Conservation (phyloP, 2,113 vertebrate genomes). For the Pelecanus crispus region DNA sequence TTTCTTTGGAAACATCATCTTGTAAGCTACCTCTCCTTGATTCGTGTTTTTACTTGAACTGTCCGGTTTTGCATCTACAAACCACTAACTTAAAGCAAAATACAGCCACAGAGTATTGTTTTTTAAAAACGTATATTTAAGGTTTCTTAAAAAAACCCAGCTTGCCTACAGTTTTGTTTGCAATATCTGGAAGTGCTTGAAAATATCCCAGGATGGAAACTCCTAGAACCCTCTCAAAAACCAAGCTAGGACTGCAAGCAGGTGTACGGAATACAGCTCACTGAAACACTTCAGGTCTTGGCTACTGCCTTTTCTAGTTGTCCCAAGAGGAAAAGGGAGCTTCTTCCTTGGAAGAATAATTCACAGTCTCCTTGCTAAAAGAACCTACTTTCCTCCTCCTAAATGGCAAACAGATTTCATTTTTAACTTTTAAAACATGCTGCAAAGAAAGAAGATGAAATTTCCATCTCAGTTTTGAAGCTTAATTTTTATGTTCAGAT, state of each 20-base stretch:
- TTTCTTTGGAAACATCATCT: neutral
- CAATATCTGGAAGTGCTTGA: neutral
- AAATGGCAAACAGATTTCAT: neutral
- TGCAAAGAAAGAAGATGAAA: neutral
- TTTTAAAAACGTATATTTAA: neutral
- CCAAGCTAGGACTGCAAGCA: neutral
- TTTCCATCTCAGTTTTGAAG: neutral
- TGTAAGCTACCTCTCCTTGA: neutral
- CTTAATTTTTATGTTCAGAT: neutral
- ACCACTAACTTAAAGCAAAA: neutral
- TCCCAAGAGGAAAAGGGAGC: neutral
- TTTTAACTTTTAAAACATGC: neutral
- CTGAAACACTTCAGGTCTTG: neutral
- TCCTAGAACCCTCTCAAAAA: neutral
- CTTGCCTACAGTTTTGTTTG: neutral
- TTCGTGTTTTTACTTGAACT: neutral
- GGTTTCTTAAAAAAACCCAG: neutral
- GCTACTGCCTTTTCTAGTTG: neutral
- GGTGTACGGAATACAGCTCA: accelerated
- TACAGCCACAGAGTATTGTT: neutral
- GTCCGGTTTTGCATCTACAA: neutral
- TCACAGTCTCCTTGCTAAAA: neutral
- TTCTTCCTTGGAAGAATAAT: neutral
- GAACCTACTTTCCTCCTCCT: neutral
- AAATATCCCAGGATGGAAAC: neutral